These are phyloP conservation scores for Laothoe populi DNA, from an alignment of 2,888 invertebrate genomes.

Conservation along the genomic window DNA sequence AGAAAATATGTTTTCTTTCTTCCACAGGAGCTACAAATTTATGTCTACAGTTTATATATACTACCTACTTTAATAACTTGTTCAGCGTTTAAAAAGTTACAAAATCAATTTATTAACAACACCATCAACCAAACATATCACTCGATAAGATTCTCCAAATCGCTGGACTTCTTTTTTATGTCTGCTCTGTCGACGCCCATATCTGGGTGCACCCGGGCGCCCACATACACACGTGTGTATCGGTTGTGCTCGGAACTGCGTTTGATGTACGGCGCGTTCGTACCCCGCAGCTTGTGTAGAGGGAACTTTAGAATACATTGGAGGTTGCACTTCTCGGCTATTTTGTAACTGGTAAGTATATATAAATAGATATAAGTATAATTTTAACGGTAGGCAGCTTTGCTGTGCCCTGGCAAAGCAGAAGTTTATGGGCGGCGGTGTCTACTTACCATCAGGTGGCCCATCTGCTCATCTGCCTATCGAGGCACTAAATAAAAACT, in stretches of 20 bases:
- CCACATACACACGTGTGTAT: constrained; percentile 65
- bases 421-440: no score
- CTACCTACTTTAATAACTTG: no score
- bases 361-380: not conserved
- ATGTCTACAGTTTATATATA: no score
- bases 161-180: constrained; percentile 40
- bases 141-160: constrained; percentile 59
- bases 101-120: no score
- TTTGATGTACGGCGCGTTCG: constrained; percentile 62
- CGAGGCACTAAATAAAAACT: no score
- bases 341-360: constrained; percentile 61
- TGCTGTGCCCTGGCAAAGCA: no score
- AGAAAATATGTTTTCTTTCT: no score
- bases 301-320: constrained; percentile 68
- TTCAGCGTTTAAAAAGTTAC: no score
- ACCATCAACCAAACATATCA: constrained; percentile 33
- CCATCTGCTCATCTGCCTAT: no score
- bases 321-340: constrained; percentile 73
- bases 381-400: no score
- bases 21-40: no score
- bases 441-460: no score
- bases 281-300: constrained; percentile 63
- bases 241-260: constrained; percentile 58
- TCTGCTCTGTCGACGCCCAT: constrained; percentile 38
- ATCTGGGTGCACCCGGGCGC: constrained; percentile 44